phyloP scores from a whole-genome alignment of 2,797 vertebrate species.

The Lagorchestes hirsutus region DNA sequence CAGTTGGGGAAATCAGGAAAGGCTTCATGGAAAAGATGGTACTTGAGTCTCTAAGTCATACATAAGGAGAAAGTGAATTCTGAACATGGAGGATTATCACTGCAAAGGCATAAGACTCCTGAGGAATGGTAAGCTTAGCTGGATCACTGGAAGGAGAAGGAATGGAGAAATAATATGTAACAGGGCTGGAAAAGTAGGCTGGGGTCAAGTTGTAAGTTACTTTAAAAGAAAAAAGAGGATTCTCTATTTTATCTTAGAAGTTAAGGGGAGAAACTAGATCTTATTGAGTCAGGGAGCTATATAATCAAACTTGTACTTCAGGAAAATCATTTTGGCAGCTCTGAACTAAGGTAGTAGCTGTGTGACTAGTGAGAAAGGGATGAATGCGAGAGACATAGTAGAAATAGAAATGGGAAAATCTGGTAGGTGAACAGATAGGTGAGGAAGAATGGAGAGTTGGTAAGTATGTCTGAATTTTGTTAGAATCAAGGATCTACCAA shows the following conservation, averaged over 20 bases:
- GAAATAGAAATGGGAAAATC: neutral
- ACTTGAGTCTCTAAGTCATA: neutral
- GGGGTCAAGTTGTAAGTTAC: neutral
- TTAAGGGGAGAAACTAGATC: neutral
- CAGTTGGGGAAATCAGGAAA: neutral
- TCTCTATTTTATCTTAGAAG: neutral
- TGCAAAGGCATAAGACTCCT: neutral
- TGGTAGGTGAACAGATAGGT: neutral
- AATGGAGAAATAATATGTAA: neutral
- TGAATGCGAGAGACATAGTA: neutral
- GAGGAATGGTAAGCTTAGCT: neutral
- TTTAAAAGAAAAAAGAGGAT: neutral
- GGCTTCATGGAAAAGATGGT: neutral
- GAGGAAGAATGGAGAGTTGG: neutral
- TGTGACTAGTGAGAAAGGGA: neutral
- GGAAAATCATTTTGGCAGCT: neutral
- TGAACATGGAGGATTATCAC: neutral
- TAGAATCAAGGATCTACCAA: neutral
- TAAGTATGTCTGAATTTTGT: neutral
- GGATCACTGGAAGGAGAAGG: neutral
- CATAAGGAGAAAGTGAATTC: neutral
- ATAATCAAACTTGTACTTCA: neutral
- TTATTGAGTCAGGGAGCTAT: neutral
- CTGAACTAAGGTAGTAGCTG: neutral
- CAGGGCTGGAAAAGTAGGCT: neutral